phyloP scores from a whole-genome alignment of 1,140 invertebrate genomes.

The Schlechtendalia chinensis region DNA sequence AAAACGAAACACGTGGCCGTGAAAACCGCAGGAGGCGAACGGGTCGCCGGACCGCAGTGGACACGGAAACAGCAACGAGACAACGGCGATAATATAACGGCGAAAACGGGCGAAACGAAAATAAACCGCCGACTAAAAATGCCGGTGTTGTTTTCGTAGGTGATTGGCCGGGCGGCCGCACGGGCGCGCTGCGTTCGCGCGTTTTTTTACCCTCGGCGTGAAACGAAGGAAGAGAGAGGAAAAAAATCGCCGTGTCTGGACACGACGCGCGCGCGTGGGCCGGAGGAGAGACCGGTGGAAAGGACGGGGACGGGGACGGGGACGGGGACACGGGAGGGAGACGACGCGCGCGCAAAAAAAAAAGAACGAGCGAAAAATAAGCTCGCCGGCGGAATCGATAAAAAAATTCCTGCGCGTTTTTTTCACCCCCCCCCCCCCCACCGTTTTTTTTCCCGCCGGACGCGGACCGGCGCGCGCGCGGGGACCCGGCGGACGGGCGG shows the following conservation, averaged over 20 bases:
- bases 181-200: slow-evolving; percentile 31
- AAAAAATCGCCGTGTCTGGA: slow-evolving; percentile 46
- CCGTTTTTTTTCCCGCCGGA: no score
- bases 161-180: slow-evolving; percentile 24
- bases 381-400: slow-evolving; percentile 45
- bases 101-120: slow-evolving; percentile 11
- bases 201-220: slow-evolving; percentile 12
- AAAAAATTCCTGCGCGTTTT: slow-evolving; percentile 50
- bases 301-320: not conserved
- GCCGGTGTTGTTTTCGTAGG: slow-evolving; percentile 45
- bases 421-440: no score
- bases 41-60: not conserved
- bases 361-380: slow-evolving; percentile 45
- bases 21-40: no score
- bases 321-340: not conserved
- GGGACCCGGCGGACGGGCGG: slow-evolving; percentile 1
- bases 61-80: not conserved
- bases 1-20: not conserved
- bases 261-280: not conserved
- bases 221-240: not conserved
- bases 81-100: no score
- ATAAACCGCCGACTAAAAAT: slow-evolving; percentile 19
- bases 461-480: no score
- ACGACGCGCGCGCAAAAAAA: slow-evolving; percentile 20
- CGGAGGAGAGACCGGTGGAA: not conserved